Percentiles rank a stretch among this genome's conserved stretches.
phyloP scores from a whole-genome alignment of 2,113 vertebrate species.

The Maccullochella peelii region DNA sequence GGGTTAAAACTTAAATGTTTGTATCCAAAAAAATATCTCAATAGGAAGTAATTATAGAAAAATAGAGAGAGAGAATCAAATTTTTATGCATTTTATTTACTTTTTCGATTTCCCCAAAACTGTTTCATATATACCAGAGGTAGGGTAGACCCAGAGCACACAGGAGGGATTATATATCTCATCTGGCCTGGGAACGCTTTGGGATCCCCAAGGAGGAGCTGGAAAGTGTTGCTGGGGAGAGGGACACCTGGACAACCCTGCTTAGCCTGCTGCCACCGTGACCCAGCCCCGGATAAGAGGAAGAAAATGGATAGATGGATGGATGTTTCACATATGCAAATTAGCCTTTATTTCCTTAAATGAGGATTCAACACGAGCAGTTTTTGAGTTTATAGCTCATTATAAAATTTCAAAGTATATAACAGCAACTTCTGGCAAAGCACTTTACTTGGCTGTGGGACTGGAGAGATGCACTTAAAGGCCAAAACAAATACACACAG shows the following conservation, averaged over 20 bases:
- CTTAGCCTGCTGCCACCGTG: no score
- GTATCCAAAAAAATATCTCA: neutral
- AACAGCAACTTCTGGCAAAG: constrained; percentile 43
- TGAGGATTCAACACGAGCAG: constrained; percentile 29
- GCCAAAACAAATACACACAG: constrained; percentile 50
- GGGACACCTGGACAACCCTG: no score
- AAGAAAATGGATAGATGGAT: no score
- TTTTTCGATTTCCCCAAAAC: constrained; percentile 5
- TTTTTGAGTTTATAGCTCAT: constrained; percentile 30
- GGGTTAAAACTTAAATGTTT: neutral
- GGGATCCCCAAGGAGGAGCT: no score
- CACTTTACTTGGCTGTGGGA: constrained; percentile 16
- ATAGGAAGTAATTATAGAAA: neutral
- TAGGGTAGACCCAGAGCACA: no score
- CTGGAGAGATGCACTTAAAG: neutral
- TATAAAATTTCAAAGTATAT: constrained; percentile 45
- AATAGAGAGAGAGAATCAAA: constrained; percentile 2
- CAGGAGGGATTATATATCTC: no score
- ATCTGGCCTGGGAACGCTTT: no score
- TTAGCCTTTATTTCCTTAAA: constrained; percentile 14
- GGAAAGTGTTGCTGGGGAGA: no score
- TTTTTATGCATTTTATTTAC: neutral
- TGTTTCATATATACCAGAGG: no score
- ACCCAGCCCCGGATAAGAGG: no score
- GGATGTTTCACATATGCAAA: constrained; percentile 24